Percentiles rank a stretch among this genome's conserved stretches.
Conservation (phyloP, 2,888 invertebrate species). For the Eugnorisma glareosa region DNA sequence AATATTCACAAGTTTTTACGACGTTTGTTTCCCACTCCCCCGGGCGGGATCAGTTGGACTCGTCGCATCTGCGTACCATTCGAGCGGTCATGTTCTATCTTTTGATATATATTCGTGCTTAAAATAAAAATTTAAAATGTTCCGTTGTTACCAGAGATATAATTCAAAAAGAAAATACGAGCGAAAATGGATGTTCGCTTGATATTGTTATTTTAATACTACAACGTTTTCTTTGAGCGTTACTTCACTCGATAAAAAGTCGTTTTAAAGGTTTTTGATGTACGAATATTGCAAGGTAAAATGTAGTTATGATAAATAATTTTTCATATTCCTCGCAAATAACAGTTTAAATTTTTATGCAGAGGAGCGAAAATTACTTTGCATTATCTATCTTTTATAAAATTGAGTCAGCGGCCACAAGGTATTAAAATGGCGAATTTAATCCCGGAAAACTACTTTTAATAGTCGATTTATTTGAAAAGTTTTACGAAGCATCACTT, state of each 20-base stretch:
- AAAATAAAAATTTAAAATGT: constrained; percentile 67
- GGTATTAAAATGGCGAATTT: background rate
- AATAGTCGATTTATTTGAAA: constrained; percentile 13
- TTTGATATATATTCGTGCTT: constrained; percentile 72
- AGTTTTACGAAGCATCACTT: constrained; percentile 16
- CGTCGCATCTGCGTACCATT: constrained; percentile 83
- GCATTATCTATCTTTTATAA: constrained; percentile 27
- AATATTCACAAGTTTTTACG: constrained; percentile 85
- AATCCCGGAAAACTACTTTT: background rate
- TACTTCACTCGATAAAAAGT: constrained; percentile 43
- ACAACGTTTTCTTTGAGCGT: constrained; percentile 39
- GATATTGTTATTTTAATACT: constrained; percentile 56
- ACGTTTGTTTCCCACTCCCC: constrained; percentile 79
- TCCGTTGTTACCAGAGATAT: constrained; percentile 60
- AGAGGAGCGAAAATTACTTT: constrained; percentile 20
- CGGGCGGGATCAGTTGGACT: constrained; percentile 79
- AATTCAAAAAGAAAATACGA: constrained; percentile 63
- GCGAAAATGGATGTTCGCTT: constrained; percentile 53
- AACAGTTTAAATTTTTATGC: constrained; percentile 32
- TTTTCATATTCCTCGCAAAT: constrained; percentile 34
- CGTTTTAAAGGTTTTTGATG: constrained; percentile 38
- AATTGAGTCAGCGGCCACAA: constrained; percentile 14
- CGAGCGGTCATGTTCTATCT: constrained; percentile 79
- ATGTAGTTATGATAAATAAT: constrained; percentile 40
- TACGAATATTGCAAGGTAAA: constrained; percentile 30